Base-by-base conservation (phyloP, 2,113 vertebrate species). In the Centropristis striata region DNA sequence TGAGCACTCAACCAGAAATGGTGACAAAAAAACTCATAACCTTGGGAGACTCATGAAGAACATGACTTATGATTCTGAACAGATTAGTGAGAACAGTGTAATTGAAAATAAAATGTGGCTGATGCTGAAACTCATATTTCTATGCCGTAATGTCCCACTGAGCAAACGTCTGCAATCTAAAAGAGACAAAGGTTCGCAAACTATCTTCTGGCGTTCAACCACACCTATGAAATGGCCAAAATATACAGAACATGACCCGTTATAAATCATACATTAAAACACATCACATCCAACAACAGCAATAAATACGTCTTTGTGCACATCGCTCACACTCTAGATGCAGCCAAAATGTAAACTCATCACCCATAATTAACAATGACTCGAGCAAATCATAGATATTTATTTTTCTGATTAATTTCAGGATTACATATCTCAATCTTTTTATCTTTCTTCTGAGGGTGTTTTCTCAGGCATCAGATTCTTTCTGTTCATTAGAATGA, bases 401-500 rank as follows among this genome's bases (percentile, higher is more conserved):
- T 79, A 58, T 86, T 81, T 59, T 27, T 58, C 15, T 79, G 63
- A 70, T 66, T 78, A 21, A 83, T 51, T 83, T 42, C 18, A 14
- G 36, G n/a, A 72, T 83, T 81, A 68, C 37, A 59, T 53, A 54
- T 71, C 51, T 72, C 53, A 47, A n/a, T 75, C 65, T 58, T 84
- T 28, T 41, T 65, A 81, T 63, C 32, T 32, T 32, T 32, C 32
- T 32, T 32, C 23, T 20, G 18, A 70, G 68, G 58, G n/a, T 46
- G 41, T 71, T 73, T 61, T 77, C 66, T 59, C 12, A 0, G 14
- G 41, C 25, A 77, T 75, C 32, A 61, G 28, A 77, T 70, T 80
- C 59, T 73, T 80, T 70, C 37, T 69, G 32, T 49, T 68, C 74
- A 84, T 83, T 84, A 69, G 16, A 71, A 64, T 80, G 71, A 86